phyloP scores from a whole-genome alignment of 2,888 invertebrate species.

The Thera britannica region DNA sequence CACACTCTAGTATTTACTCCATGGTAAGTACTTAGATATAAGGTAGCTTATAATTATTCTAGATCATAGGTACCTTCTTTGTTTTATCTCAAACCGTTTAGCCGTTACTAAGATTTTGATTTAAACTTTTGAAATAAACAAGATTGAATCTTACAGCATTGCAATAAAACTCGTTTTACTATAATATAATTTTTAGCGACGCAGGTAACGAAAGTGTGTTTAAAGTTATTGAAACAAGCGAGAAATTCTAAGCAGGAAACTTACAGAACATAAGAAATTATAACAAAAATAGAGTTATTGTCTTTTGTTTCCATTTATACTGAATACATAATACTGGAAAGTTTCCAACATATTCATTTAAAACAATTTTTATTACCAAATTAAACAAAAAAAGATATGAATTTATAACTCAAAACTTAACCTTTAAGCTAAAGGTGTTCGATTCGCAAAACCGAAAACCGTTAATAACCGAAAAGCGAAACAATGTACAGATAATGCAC shows the following conservation, averaged over 20 bases:
- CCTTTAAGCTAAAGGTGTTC: conserved; percentile 21
- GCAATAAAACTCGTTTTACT: conserved; percentile 6
- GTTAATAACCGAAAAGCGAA: conserved; percentile 44
- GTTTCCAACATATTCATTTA: conserved; percentile 1
- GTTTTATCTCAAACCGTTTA: too few species aligned
- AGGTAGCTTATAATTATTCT: too few species aligned
- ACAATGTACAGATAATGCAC: conserved; percentile 60
- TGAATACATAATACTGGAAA: background rate
- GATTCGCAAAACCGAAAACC: conserved; percentile 31
- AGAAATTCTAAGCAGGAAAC: background rate
- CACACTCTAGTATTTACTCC: too few species aligned
- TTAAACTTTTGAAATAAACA: too few species aligned
- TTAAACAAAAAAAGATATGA: conserved; percentile 10
- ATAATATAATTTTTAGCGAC: background rate
- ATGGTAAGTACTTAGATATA: too few species aligned
- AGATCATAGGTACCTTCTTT: too few species aligned
- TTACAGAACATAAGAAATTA: background rate
- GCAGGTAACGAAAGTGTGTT: background rate
- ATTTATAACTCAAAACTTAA: conserved; percentile 11
- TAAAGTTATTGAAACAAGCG: background rate
- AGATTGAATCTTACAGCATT: background rate
- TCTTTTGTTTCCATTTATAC: background rate
- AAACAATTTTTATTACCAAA: background rate
- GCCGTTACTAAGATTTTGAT: too few species aligned
- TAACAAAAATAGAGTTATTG: conserved; percentile 1